A percentile compares a stretch with the other conserved stretches of the same genome.
Conservation (phyloP, 1,140 invertebrate genomes). For the Eueides isabella region DNA sequence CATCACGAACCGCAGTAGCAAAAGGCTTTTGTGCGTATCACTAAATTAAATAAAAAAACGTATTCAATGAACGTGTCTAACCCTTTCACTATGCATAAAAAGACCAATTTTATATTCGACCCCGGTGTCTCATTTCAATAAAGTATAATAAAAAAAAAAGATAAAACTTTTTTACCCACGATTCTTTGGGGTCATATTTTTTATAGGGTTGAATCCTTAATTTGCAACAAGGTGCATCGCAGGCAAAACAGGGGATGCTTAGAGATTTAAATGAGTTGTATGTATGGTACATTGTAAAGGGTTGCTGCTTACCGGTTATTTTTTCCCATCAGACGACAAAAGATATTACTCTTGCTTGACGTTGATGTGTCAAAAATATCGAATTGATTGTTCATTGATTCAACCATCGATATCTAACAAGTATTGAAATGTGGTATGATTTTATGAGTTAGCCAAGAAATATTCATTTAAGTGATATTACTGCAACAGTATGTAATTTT, state of each 20-base stretch:
- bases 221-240: constrained; percentile 80
- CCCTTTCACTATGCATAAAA: constrained; percentile 69
- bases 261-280: constrained; percentile 75
- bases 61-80: constrained; percentile 66
- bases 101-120: constrained; percentile 76
- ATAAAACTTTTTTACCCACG: constrained; percentile 79
- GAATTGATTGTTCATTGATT: constrained; percentile 48
- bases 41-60: constrained; percentile 63
- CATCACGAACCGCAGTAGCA: constrained; percentile 64
- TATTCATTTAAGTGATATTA: no score
- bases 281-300: constrained; percentile 67
- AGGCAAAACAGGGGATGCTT: constrained; percentile 59
- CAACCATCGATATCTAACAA: constrained; percentile 14
- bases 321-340: constrained; percentile 69
- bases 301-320: constrained; percentile 53
- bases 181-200: constrained; percentile 77
- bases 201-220: constrained; percentile 75
- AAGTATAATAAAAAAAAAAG: constrained; percentile 68
- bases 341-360: constrained; percentile 68
- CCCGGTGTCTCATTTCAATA: constrained; percentile 80
- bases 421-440: constrained; percentile 16
- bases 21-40: constrained; percentile 48
- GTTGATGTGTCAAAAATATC: constrained; percentile 63
- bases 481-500: neutral
- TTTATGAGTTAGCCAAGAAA: neutral